Base-by-base conservation (phyloP, 2,113 vertebrate species). In the Catharus minimus region DNA sequence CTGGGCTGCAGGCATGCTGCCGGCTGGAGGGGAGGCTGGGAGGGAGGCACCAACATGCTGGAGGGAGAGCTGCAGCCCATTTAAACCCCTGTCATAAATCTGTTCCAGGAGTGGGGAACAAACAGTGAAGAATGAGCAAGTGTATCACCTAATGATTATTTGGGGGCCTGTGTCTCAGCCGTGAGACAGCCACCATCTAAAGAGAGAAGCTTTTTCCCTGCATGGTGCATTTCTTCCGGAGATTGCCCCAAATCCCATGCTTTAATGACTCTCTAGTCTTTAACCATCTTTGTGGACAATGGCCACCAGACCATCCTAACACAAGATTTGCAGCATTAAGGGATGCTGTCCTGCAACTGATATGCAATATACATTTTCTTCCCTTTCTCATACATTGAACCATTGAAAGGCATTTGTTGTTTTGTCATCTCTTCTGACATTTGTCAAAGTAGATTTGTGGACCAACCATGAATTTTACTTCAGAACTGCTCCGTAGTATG, bases 101-200 rank as follows among this genome's bases (percentile, higher is more conserved):
- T 57, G 13, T 46, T 2, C 1, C 23, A 46, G 50, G 57, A 74
- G 28, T 2, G 13, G 24, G 33, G 38, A 43, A 56, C 64, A 58
- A 90, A 46, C 19, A 19, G 33, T 4, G 18, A 28, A 56, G 28
- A 28, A 26, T 19, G 12, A 66, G 46, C 33, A 82, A 71, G 84
- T 19, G 22, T 53, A 32, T 67, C 32, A 5, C 14, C 22, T 41
- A 68, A 75, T 7, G 22, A 30, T 52, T 62, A 39, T 28, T 14
- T 1, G 4, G 17, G 11, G 72, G 1, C 14, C 23, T 0, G 2
- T 7, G 32, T 7, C 28, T 78, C 52, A 60, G 53, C 22, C 0
- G 0, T 1, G 7, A 33, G n/a, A 28, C 24, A 7, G 10, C 53
- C 67, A 30, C 32, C 0, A 0, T 22, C 18, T n/a, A 33, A 57